These are phyloP conservation scores for Sebastes taczanowskii DNA, from an alignment of 2,797 vertebrate genomes.

Conservation along the genomic window DNA sequence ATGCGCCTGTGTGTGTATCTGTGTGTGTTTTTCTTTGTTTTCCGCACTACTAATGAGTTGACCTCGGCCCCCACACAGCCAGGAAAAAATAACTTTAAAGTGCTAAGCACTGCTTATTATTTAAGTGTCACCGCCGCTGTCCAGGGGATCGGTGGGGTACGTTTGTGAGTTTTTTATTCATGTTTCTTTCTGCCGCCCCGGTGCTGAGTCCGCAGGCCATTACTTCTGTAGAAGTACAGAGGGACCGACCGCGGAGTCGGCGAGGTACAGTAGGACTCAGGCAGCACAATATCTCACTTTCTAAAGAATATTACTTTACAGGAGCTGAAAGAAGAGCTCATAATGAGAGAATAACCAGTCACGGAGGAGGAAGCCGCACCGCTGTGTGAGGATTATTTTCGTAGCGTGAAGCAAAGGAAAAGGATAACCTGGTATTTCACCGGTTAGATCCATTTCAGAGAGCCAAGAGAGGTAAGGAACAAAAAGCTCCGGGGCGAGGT, in stretches of 20 bases:
- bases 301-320: constrained; percentile 61
- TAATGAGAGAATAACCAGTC: constrained; percentile 57
- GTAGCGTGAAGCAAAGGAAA: constrained; percentile 26
- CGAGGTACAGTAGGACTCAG: constrained; percentile 51
- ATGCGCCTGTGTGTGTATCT: neutral
- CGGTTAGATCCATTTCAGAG: constrained; percentile 46
- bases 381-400: constrained; percentile 55
- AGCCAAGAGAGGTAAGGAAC: constrained; percentile 51
- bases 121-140: constrained; percentile 71
- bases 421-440: constrained; percentile 38
- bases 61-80: constrained; percentile 53
- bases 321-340: constrained; percentile 48
- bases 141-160: constrained; percentile 72
- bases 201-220: constrained; percentile 75
- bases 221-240: constrained; percentile 56
- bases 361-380: constrained; percentile 27
- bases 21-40: constrained; percentile 45
- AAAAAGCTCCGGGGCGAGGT: constrained; percentile 59
- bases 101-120: constrained; percentile 83
- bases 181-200: constrained; percentile 50
- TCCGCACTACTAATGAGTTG: constrained; percentile 64
- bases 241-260: constrained; percentile 44
- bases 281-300: constrained; percentile 49
- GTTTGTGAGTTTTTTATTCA: constrained; percentile 64
- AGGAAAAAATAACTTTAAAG: constrained; percentile 64